Conservation (phyloP, 2,113 vertebrate genomes). For the Nannobrachium achirus region DNA sequence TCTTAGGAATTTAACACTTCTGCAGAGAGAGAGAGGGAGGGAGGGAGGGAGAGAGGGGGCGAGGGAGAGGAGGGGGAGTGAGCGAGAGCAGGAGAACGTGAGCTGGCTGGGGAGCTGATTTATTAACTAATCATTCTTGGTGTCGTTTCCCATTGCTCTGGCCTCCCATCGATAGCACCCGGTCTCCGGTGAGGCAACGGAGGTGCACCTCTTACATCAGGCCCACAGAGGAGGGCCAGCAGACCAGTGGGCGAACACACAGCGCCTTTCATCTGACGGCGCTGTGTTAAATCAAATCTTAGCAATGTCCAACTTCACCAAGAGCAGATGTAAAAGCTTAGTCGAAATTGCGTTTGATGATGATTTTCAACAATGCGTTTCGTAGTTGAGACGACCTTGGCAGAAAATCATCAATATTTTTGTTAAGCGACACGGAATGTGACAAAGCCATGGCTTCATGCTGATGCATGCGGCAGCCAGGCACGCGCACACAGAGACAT, state of each 20-base stretch:
- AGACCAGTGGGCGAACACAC: slow-evolving; percentile 31
- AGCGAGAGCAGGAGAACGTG: slow-evolving; percentile 22
- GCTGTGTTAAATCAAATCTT: slow-evolving; percentile 51
- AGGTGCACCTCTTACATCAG: slow-evolving; percentile 77
- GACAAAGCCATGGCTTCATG: slow-evolving; percentile 63
- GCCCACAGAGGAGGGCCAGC: slow-evolving; percentile 53
- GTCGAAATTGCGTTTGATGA: slow-evolving; percentile 12
- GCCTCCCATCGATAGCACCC: slow-evolving; percentile 72
- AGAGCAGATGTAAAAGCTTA: slow-evolving; percentile 54
- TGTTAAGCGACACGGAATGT: not conserved
- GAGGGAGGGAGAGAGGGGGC: slow-evolving; percentile 40
- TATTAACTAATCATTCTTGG: slow-evolving; percentile 79
- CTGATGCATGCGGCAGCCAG: slow-evolving; percentile 64
- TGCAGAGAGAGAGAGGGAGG: slow-evolving; percentile 43
- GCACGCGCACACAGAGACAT: no score
- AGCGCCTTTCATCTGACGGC: slow-evolving; percentile 64
- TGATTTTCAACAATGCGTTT: no score
- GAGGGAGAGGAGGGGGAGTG: not conserved
- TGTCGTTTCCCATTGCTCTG: slow-evolving; percentile 72
- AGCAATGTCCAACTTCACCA: slow-evolving; percentile 63
- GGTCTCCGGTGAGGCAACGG: slow-evolving; percentile 73
- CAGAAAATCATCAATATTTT: no score
- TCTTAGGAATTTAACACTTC: slow-evolving; percentile 69
- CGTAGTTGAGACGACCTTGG: no score
- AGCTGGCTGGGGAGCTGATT: slow-evolving; percentile 70